These are phyloP conservation scores for Entomyzon cyanotis DNA, from an alignment of 2,113 vertebrate species.

Conservation along the genomic window DNA sequence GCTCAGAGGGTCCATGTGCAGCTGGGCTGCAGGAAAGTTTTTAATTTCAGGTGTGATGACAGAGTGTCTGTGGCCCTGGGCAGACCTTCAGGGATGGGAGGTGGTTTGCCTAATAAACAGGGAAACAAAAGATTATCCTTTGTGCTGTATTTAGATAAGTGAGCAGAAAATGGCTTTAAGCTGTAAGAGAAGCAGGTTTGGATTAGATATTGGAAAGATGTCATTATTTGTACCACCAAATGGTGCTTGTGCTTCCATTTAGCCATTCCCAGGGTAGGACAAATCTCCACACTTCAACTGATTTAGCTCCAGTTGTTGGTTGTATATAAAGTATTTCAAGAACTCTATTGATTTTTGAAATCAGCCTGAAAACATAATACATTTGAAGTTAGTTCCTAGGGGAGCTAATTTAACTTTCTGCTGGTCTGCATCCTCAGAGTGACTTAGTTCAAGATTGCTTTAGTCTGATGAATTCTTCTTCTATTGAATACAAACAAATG, in stretches of 20 bases:
- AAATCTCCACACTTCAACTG: background rate
- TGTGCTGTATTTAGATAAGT: background rate
- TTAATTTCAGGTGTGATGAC: background rate
- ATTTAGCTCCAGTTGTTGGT: background rate
- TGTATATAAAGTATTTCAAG: background rate
- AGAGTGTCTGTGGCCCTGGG: fast-evolving
- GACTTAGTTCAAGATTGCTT: background rate
- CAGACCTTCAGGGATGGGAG: background rate
- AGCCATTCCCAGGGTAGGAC: background rate
- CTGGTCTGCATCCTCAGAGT: background rate
- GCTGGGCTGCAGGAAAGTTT: background rate
- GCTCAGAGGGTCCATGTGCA: fast-evolving
- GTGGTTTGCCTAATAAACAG: background rate
- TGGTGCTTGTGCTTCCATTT: background rate
- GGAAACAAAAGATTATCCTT: background rate
- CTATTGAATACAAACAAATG: background rate
- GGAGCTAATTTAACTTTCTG: background rate
- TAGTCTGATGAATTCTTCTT: background rate
- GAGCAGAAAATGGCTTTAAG: background rate
- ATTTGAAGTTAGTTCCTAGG: background rate
- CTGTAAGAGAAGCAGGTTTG: background rate
- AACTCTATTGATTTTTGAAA: background rate
- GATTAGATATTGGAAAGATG: background rate
- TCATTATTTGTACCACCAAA: background rate
- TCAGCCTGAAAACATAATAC: background rate